Evolutionary conservation across 2,888 invertebrate genomes (phyloP).

Genomic region (Adelphocoris suturalis): DNA sequence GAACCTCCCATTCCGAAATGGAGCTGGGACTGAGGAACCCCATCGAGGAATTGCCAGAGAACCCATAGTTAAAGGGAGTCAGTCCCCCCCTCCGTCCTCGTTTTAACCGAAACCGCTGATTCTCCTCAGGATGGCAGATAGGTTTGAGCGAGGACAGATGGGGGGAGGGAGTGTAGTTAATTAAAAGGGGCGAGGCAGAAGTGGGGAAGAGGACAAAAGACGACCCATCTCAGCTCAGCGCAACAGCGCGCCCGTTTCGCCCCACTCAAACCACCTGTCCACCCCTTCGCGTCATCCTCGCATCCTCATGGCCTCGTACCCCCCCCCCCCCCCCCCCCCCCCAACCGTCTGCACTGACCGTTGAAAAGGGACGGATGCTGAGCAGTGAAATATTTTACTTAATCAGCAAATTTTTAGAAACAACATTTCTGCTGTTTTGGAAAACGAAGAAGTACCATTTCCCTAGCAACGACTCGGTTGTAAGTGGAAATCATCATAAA

Average conservation of each 20-base stretch:
- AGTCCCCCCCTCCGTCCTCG: neutral
- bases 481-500: no score
- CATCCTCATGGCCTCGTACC: no score
- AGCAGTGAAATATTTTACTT: no score
- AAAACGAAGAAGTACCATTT: no score
- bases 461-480: no score
- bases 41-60: neutral
- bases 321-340: no score
- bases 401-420: no score
- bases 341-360: no score
- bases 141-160: neutral
- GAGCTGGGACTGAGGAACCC: neutral
- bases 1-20: neutral
- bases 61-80: neutral
- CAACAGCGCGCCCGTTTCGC: neutral
- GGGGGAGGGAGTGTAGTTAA: conserved; percentile 7
- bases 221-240: neutral
- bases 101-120: conserved; percentile 1
- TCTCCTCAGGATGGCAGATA: conserved; percentile 19
- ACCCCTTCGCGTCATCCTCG: no score
- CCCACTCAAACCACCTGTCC: no score
- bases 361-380: no score
- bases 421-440: no score
- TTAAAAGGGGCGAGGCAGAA: conserved; percentile 12
- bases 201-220: neutral